Percentiles rank a stretch among this genome's conserved stretches.
These are phyloP conservation scores for Melanargia galathea DNA, from an alignment of 2,888 invertebrate genomes.

Conservation along the genomic window DNA sequence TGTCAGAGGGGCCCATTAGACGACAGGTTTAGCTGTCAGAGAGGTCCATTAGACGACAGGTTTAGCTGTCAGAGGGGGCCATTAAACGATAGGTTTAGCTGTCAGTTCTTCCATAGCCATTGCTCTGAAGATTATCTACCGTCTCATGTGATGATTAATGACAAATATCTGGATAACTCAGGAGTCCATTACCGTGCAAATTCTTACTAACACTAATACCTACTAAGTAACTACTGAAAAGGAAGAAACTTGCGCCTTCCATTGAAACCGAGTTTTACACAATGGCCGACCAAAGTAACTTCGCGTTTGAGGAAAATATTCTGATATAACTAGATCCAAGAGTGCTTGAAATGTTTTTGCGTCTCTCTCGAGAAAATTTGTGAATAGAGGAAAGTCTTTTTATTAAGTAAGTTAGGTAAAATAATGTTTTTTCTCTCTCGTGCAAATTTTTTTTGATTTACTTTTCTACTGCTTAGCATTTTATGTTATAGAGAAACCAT, in stretches of 20 bases:
- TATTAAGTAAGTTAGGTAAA: slow-evolving; percentile 2
- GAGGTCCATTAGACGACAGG: no score
- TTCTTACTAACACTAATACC: slow-evolving; percentile 45
- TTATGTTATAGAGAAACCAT: neutral
- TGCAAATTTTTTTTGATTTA: slow-evolving; percentile 5
- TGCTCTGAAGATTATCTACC: no score
- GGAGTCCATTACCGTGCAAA: slow-evolving; percentile 56
- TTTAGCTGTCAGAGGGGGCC: no score
- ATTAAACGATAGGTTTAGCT: no score
- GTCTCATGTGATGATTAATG: no score
- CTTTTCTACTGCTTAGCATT: slow-evolving; percentile 1
- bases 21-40: no score
- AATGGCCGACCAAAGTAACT: slow-evolving; percentile 20
- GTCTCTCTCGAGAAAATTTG: slow-evolving; percentile 3
- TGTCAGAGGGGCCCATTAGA: no score
- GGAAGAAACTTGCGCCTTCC: slow-evolving; percentile 55
- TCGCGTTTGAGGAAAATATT: slow-evolving; percentile 11
- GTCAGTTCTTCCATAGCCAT: no score
- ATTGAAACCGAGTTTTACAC: slow-evolving; percentile 63
- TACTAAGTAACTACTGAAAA: slow-evolving; percentile 47
- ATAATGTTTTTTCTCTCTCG: slow-evolving; percentile 7
- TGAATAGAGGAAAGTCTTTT: slow-evolving; percentile 14
- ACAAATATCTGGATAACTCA: no score
- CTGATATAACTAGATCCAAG: slow-evolving; percentile 14
- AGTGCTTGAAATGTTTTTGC: slow-evolving; percentile 7